These are phyloP conservation scores for Belonocnema kinseyi DNA, from an alignment of 1,140 invertebrate species.

Conservation along the genomic window DNA sequence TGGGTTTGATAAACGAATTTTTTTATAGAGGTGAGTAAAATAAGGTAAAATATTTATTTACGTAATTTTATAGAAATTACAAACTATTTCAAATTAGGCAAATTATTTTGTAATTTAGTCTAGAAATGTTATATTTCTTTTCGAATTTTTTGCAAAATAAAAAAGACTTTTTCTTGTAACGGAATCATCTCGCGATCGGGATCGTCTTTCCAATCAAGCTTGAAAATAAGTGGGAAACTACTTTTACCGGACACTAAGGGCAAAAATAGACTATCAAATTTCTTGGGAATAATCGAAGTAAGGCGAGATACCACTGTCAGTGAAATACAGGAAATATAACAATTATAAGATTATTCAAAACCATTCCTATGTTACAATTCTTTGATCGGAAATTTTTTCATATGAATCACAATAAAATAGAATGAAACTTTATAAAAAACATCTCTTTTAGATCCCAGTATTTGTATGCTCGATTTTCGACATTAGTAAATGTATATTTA, in stretches of 20 bases:
- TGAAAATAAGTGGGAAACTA: slow-evolving; percentile 36
- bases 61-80: no score
- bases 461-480: no score
- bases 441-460: no score
- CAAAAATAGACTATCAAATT: slow-evolving; percentile 52
- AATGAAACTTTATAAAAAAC: no score
- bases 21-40: no score
- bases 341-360: neutral
- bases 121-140: no score
- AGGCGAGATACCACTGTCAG: slow-evolving; percentile 39
- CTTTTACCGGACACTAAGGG: slow-evolving; percentile 42
- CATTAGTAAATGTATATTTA: no score
- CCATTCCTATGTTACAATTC: neutral
- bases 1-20: no score
- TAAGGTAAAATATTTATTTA: no score
- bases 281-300: slow-evolving; percentile 40
- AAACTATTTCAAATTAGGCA: no score
- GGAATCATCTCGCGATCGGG: slow-evolving; percentile 36
- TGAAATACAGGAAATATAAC: neutral
- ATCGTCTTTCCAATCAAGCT: slow-evolving; percentile 64
- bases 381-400: neutral
- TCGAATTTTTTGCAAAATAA: neutral
- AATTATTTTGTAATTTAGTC: no score
- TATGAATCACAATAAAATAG: neutral
- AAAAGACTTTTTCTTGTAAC: neutral